phyloP scores from a whole-genome alignment of 2,888 invertebrate species.

The Podotricha telesiphe region DNA sequence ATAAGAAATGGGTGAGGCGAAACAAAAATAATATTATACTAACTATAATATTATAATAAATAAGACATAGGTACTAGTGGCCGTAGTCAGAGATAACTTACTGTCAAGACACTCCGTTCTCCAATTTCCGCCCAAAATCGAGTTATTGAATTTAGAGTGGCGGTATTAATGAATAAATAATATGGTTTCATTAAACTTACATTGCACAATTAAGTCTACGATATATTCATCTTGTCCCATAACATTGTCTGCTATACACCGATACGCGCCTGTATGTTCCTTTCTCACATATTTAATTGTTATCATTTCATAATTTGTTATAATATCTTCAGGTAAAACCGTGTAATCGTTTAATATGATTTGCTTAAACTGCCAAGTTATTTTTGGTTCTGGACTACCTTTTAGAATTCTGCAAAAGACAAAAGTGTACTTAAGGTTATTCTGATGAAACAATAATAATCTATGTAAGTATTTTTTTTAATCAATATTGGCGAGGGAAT shows the following conservation, averaged over 20 bases:
- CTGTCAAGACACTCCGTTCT: too few species aligned
- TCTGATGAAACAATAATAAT: background rate
- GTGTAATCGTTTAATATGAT: slow-evolving; percentile 45
- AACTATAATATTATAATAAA: too few species aligned
- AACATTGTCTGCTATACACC: slow-evolving; percentile 66
- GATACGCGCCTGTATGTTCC: slow-evolving; percentile 61
- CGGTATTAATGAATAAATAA: too few species aligned
- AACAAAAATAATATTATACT: too few species aligned
- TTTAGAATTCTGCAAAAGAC: slow-evolving; percentile 57
- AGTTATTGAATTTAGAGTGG: too few species aligned
- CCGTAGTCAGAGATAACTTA: too few species aligned
- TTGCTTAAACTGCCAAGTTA: slow-evolving; percentile 60
- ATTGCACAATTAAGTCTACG: slow-evolving; percentile 60
- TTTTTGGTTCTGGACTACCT: slow-evolving; percentile 63
- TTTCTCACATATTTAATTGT: slow-evolving; percentile 55
- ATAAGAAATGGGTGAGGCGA: too few species aligned
- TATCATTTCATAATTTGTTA: slow-evolving; percentile 44
- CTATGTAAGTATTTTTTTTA: background rate
- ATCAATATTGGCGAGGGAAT: too few species aligned
- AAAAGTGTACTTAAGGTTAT: background rate
- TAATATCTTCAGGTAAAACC: slow-evolving; percentile 46
- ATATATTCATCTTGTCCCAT: slow-evolving; percentile 63
- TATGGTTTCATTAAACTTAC: slow-evolving; percentile 58
- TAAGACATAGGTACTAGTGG: too few species aligned
- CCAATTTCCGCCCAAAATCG: too few species aligned